Evolutionary conservation across 2,113 vertebrate genomes (phyloP).

Genomic region (Oreochromis spilurus): DNA sequence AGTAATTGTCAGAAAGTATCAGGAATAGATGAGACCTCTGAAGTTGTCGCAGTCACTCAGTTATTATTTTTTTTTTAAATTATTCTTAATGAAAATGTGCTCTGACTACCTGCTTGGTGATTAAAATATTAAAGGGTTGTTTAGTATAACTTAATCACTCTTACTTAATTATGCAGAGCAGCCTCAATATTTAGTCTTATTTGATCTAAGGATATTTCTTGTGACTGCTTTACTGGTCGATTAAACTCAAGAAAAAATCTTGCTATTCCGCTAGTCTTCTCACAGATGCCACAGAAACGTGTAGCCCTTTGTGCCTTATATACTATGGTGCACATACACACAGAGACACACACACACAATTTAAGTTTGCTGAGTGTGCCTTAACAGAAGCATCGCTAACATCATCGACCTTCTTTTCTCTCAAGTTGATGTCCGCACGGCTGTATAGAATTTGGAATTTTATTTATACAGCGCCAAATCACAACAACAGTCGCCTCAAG

Average conservation of each 20-base stretch:
- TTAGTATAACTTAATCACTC: neutral
- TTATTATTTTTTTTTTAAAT: rapidly evolving
- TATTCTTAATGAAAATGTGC: neutral
- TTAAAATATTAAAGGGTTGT: neutral
- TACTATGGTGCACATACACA: neutral
- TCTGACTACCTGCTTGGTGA: neutral
- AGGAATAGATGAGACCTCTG: neutral
- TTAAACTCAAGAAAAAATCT: neutral
- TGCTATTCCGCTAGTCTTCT: neutral
- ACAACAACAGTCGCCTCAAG: neutral
- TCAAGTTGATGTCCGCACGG: neutral
- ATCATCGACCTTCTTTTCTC: neutral
- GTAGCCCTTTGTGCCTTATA: neutral
- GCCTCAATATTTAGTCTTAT: neutral
- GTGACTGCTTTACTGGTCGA: neutral
- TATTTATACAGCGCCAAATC: neutral
- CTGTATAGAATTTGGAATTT: neutral
- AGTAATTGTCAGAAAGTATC: neutral
- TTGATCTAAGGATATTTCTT: neutral
- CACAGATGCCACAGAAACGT: neutral
- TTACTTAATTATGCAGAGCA: neutral
- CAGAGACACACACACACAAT: neutral
- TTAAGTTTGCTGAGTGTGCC: neutral
- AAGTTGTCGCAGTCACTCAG: neutral
- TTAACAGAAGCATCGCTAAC: neutral